Conservation (phyloP, 2,888 invertebrate genomes). For the Andrena praecox region DNA sequence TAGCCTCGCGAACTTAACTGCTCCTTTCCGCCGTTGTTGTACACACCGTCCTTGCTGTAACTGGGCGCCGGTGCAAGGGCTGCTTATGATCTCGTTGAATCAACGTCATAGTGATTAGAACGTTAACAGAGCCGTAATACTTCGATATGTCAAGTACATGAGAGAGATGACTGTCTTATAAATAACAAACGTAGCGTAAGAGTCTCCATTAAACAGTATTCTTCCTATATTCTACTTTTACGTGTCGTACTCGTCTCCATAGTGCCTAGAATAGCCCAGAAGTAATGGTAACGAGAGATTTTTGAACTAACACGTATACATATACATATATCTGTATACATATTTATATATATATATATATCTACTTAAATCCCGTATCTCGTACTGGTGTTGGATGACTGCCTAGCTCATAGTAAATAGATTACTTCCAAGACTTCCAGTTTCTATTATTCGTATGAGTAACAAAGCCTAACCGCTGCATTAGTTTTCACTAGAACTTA, state of each 20-base stretch:
- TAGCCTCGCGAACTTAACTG: not conserved
- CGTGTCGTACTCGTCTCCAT: conserved; percentile 66
- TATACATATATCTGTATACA: conserved; percentile 54
- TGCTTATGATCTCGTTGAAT: not conserved
- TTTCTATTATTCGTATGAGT: conserved; percentile 72
- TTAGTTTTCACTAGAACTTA: conserved; percentile 81
- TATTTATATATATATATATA: conserved; percentile 51
- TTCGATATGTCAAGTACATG: conserved; percentile 1
- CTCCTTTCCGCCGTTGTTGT: conserved; percentile 1
- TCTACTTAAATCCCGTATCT: conserved; percentile 73
- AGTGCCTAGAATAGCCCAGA: conserved; percentile 76
- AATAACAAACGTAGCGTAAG: conserved; percentile 31
- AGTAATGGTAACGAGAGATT: conserved; percentile 73
- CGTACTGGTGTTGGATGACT: conserved; percentile 82
- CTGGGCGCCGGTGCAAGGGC: not conserved
- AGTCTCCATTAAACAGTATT: conserved; percentile 39
- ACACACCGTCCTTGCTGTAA: not conserved
- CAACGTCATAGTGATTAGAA: conserved; percentile 26
- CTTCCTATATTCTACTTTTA: conserved; percentile 52
- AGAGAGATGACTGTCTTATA: conserved; percentile 17
- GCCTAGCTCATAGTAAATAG: conserved; percentile 84
- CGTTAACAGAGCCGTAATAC: not conserved
- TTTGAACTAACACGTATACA: conserved; percentile 60
- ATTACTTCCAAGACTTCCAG: conserved; percentile 73
- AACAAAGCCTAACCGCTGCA: conserved; percentile 68